Evolutionary conservation across 2,113 vertebrate species (phyloP), one percentile per base, ranked within the genome.

Genomic region (Danionella cerebrum): DNA sequence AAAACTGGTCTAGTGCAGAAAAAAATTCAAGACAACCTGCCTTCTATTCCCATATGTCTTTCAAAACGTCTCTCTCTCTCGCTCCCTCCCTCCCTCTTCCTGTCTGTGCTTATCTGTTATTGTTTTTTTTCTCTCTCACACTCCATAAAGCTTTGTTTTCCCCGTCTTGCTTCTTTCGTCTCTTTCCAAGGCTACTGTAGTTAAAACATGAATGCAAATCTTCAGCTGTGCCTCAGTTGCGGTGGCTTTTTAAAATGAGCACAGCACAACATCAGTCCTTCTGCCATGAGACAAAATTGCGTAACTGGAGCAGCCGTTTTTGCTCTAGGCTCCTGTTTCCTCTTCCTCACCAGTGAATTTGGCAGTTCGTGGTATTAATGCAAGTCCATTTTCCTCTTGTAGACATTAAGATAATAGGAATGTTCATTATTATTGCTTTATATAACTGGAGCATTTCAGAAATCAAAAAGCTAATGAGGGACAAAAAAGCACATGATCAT

Each of bases 1-100:
- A 31, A 50, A 29, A 39, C 13, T 31, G 27, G 18, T 14, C 14
- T 63, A 52, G 70, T 69, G 65, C 39, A 39, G 45, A 69, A 52
- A 75, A 72, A 64, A 53, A 76, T 74, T 79, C 18, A 3, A 10
- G 75, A 77, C 74, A 84, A 76, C 65, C 77, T 80, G 78, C 77
- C 80, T 83, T 42, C 73, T 57, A 67, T n/a, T n/a, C 73, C n/a
- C 5, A 69, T 80, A 82, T 80, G 67, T 73, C 76, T 77, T 82
- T 73, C 78, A 35, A 65, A 58, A 81, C 70, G 39, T 71, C 58
- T 0, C 5, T 79, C 27, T 29, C 48, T 11, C 9, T 53, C 35
- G 19, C 24, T 22, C 13, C 38, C 6, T 68, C 66, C 80, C 59
- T 57, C 44, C 45, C 39, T 64, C 18, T 53, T 36, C 38, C 35